phyloP scores from a whole-genome alignment of 2,113 vertebrate species.

The Pristiophorus japonicus region DNA sequence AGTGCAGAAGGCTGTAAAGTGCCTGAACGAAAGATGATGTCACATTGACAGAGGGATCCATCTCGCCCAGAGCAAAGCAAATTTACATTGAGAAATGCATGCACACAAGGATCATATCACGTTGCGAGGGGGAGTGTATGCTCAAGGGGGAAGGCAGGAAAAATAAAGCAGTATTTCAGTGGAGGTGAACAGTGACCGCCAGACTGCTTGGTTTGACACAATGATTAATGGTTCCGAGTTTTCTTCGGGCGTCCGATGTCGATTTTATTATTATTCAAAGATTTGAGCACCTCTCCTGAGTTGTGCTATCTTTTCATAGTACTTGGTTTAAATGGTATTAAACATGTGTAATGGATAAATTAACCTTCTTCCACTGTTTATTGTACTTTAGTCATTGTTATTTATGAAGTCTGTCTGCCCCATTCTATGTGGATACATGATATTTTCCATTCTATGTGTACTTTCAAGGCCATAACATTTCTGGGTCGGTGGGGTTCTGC shows the following conservation, averaged over 20 bases:
- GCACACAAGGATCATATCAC: background rate
- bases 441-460: background rate
- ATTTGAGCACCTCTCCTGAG: background rate
- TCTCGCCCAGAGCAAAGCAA: background rate
- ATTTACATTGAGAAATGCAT: background rate
- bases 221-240: background rate
- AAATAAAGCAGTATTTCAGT: background rate
- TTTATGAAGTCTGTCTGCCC: background rate
- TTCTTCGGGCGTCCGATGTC: background rate
- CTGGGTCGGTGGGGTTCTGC: background rate
- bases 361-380: too few relatives aligned
- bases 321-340: background rate
- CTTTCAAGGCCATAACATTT: background rate
- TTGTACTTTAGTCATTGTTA: background rate
- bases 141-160: background rate
- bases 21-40: too few relatives aligned
- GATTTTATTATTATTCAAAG: background rate
- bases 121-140: background rate
- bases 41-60: background rate
- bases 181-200: background rate
- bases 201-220: background rate
- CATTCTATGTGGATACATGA: background rate
- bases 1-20: too few relatives aligned
- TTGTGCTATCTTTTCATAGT: background rate
- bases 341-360: background rate